Evolutionary conservation across 2,113 vertebrate genomes (phyloP).

Genomic region (Psilopogon haemacephalus): DNA sequence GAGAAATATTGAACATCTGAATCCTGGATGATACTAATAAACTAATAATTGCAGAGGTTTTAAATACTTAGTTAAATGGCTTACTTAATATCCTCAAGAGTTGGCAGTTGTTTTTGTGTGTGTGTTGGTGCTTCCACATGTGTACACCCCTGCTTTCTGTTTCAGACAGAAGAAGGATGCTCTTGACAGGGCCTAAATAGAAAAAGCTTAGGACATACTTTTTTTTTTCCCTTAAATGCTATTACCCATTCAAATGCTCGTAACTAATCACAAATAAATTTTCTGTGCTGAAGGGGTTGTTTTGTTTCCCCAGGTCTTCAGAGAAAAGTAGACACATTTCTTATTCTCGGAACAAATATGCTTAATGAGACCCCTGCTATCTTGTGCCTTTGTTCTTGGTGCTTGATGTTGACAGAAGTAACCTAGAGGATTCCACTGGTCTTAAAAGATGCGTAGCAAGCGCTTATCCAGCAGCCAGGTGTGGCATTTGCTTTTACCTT

Average conservation of each 20-base stretch:
- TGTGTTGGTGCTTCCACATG: conserved; percentile 4
- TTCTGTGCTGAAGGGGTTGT: conserved; percentile 19
- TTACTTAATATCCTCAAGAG: conserved; percentile 41
- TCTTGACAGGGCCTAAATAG: rapidly evolving
- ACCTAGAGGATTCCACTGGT: not conserved
- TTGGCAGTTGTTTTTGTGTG: not conserved
- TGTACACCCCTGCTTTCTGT: not conserved
- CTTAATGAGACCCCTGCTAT: not conserved
- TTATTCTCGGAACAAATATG: not conserved
- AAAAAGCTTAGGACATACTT: not conserved
- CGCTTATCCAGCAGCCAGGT: not conserved
- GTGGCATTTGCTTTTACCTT: rapidly evolving
- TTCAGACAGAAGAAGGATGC: not conserved
- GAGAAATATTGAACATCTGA: conserved; percentile 81
- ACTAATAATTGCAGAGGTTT: conserved; percentile 86
- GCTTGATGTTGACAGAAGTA: conserved; percentile 1
- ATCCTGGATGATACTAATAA: conserved; percentile 85
- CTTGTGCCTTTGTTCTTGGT: not conserved
- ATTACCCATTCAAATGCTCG: not conserved
- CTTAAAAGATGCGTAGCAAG: not conserved
- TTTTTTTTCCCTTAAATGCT: not conserved
- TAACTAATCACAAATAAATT: not conserved
- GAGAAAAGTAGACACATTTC: not conserved
- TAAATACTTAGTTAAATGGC: conserved; percentile 80
- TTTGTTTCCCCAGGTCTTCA: conserved; percentile 39